phyloP scores from a whole-genome alignment of 2,888 invertebrate genomes.

The Spisula solida region DNA sequence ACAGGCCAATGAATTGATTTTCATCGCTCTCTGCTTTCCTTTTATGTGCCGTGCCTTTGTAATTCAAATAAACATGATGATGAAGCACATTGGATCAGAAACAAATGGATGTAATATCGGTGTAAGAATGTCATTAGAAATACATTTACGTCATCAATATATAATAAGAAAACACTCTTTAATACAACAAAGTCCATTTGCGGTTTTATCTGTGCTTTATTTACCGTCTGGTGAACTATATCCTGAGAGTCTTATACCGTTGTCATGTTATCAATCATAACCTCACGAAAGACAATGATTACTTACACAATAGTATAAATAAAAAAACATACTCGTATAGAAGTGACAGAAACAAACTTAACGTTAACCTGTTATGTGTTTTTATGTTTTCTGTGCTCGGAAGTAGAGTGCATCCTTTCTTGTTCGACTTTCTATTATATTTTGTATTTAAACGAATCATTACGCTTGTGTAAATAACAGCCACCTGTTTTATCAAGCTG shows the following conservation, averaged over 20 bases:
- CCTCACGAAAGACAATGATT: not conserved
- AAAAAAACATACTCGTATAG: too few species aligned
- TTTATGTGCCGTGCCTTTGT: not conserved
- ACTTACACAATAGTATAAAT: too few species aligned
- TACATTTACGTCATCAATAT: slow-evolving; percentile 15
- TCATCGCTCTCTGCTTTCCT: slow-evolving; percentile 25
- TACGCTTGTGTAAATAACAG: too few species aligned
- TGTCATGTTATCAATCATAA: not conserved
- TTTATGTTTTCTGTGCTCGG: too few species aligned
- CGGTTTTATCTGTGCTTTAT: not conserved
- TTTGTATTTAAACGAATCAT: too few species aligned
- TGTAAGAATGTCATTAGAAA: slow-evolving; percentile 23
- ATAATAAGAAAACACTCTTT: not conserved
- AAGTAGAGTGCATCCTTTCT: too few species aligned
- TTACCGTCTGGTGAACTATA: not conserved
- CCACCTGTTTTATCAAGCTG: too few species aligned
- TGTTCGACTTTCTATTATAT: too few species aligned
- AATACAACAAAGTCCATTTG: not conserved
- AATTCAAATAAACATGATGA: slow-evolving; percentile 4
- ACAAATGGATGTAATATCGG: not conserved
- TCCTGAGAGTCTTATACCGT: not conserved
- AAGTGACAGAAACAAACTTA: too few species aligned
- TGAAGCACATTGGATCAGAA: not conserved
- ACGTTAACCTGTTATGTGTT: too few species aligned
- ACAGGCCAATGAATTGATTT: slow-evolving; percentile 15